A percentile compares a stretch with the other conserved stretches of the same genome.
Evolutionary conservation across 1,140 invertebrate species (phyloP).

Genomic region (Brachionus paranguensis): DNA sequence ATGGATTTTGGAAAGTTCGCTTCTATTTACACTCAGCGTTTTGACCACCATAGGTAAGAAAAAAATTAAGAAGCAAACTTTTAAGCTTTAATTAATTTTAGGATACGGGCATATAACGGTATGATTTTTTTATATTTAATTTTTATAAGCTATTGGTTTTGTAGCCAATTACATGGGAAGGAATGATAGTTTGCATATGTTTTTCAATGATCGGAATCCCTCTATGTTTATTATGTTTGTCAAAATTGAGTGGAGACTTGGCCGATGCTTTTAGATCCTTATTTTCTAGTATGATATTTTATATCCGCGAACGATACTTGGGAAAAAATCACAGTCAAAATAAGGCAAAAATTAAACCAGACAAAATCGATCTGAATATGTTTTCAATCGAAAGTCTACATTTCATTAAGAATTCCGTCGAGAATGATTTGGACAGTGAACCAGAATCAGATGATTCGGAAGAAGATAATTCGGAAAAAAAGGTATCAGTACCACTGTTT

Average conservation of each 20-base stretch:
- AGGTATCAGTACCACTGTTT: neutral
- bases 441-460: neutral
- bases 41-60: conserved; percentile 28
- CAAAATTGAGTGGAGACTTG: conserved; percentile 28
- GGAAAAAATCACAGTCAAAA: neutral
- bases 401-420: conserved; percentile 1
- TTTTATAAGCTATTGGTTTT: neutral
- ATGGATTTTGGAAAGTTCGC: conserved; percentile 25
- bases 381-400: neutral
- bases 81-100: neutral
- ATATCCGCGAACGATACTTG: neutral
- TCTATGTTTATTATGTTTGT: conserved; percentile 4
- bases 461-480: neutral
- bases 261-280: conserved; percentile 7
- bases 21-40: conserved; percentile 21
- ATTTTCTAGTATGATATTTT: neutral
- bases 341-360: neutral
- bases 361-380: neutral
- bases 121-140: neutral
- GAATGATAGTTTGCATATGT: conserved; percentile 27
- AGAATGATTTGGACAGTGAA: neutral
- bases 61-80: neutral
- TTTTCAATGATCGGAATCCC: conserved; percentile 40
- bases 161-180: conserved; percentile 35
- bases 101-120: conserved; percentile 37